phyloP scores from a whole-genome alignment of 2,888 invertebrate species.

The Melieria omissa region DNA sequence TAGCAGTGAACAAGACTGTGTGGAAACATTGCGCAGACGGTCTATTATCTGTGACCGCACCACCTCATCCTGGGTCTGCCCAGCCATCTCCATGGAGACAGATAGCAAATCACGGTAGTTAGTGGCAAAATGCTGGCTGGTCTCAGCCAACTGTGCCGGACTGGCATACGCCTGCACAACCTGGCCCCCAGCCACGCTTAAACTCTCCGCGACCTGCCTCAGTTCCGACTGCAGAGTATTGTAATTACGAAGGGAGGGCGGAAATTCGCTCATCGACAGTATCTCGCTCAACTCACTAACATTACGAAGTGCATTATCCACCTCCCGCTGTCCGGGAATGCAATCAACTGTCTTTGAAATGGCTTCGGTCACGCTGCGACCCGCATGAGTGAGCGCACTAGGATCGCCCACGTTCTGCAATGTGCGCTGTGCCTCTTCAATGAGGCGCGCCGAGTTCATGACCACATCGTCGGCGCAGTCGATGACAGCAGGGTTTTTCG shows the following conservation, averaged over 20 bases:
- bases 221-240: conserved; percentile 87
- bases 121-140: conserved; percentile 81
- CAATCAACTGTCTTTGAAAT: conserved; percentile 78
- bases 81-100: conserved; percentile 86
- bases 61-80: conserved; percentile 81
- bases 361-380: conserved; percentile 77
- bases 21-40: conserved; percentile 87
- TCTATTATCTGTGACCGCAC: conserved; percentile 85
- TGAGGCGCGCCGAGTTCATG: conserved; percentile 78
- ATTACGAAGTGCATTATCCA: conserved; percentile 87
- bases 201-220: conserved; percentile 82
- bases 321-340: conserved; percentile 92
- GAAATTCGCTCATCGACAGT: conserved; percentile 80
- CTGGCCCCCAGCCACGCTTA: conserved; percentile 85
- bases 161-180: conserved; percentile 82
- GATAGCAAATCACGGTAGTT: conserved; percentile 83
- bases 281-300: conserved; percentile 82
- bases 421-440: conserved; percentile 82
- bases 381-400: conserved; percentile 74
- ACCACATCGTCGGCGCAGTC: conserved; percentile 83
- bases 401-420: conserved; percentile 63
- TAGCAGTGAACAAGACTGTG: conserved; percentile 86
- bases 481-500: conserved; percentile 73
- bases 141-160: conserved; percentile 76
- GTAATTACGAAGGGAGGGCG: conserved; percentile 78